Conservation (phyloP, 2,797 vertebrate species). For the Neopelma chrysocephalum region DNA sequence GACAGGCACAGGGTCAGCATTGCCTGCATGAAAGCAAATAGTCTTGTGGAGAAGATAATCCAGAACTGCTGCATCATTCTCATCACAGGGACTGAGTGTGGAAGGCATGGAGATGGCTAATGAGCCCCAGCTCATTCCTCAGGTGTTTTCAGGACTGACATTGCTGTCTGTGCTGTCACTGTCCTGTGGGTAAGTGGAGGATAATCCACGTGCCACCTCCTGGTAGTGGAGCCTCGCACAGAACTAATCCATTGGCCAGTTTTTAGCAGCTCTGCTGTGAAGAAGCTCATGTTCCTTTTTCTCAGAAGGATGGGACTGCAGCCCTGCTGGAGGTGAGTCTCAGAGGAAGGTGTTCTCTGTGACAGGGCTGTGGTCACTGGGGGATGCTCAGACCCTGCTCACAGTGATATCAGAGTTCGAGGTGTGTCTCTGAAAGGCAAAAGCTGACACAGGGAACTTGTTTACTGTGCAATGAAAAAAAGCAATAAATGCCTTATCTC, state of each 20-base stretch:
- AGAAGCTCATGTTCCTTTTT: background rate
- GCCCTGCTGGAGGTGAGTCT: background rate
- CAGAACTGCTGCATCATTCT: background rate
- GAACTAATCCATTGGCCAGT: background rate
- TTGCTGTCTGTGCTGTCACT: background rate
- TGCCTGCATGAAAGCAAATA: background rate
- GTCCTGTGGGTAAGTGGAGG: background rate
- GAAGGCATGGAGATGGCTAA: background rate
- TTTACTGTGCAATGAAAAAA: background rate
- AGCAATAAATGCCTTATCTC: background rate
- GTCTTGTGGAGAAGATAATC: constrained; percentile 12
- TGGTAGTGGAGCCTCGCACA: background rate
- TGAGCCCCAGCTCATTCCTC: background rate
- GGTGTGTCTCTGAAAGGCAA: background rate
- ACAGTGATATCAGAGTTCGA: background rate
- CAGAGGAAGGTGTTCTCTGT: background rate
- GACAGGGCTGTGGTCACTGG: accelerated
- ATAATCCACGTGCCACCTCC: background rate
- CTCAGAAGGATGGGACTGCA: background rate
- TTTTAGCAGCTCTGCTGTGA: background rate
- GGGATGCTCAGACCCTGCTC: background rate
- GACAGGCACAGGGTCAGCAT: background rate
- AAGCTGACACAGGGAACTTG: background rate
- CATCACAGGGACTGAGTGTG: background rate
- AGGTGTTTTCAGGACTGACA: background rate